Base-by-base conservation (phyloP, 37 sponge, comb jelly and placozoan genomes). In the Ianthella basta region DNA sequence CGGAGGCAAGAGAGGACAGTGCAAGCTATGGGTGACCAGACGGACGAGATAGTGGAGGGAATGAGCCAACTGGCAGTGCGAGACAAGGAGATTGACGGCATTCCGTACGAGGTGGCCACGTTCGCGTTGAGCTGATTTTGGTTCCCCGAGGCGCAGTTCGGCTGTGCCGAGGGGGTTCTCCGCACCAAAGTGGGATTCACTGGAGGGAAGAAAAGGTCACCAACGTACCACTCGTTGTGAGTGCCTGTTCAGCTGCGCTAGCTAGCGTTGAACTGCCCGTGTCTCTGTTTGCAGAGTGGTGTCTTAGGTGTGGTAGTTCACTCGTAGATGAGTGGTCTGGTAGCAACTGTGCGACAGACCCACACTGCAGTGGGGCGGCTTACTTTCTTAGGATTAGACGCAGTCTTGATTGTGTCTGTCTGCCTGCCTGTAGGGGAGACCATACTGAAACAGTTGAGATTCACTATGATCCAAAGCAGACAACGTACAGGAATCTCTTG, bases 131-230 rank as follows among this genome's bases (percentile, higher is more conserved):
- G 98, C 98, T 97, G 98, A 97, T 97, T 97, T 86, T 97, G 98
- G 98, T 97, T 97, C 83, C 98, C 98, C 90, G 98, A 97, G 94
- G 96, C 98, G 57, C 98, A 97, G 96, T 95, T 93, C 78, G 98
- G 94, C 88, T 66, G 94, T 83, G 96, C 87, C 90, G 84, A 86
- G 75, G 98, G 98, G 59, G 96, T 97, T 56, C 88, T 97, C 16
- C 89, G 86, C 24, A 95, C 98, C 50, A 88, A 81, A 69, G 98
- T 97, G 50, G 98, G 98, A 70, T 97, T 93, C 84, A 93, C 98
- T 20, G 98, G 98, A 14, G 98, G 98, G 55, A 88, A 89, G 80
- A 97, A 95, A 53, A 86, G 59, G 37, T 84, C 82, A 72, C 98
- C 98, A 34, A 91, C 96, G 21, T 97, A 97, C 85, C 54, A 91